Conservation (phyloP, 35 echinoderm and acorn worm genomes). For the Diadema setosum region DNA sequence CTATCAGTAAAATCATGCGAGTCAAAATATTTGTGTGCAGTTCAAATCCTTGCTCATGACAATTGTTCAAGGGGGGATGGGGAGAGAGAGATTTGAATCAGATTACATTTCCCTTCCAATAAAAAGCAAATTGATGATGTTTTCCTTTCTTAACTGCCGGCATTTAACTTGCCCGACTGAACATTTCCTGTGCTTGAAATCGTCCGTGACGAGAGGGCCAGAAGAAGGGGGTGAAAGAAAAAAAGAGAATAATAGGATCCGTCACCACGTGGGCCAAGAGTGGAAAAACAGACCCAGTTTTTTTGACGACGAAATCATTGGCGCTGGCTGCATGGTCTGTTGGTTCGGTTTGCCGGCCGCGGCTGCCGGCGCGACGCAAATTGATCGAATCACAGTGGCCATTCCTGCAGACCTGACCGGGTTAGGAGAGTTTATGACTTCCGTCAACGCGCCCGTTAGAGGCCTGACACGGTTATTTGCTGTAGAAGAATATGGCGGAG, state of each 20-base stretch:
- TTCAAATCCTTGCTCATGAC: too few species aligned
- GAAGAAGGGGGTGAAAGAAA: not conserved
- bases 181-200: constrained; percentile 1
- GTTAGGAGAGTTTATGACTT: not conserved
- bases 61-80: too few species aligned
- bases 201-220: not conserved
- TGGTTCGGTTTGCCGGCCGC: not conserved
- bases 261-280: not conserved
- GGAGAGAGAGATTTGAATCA: too few species aligned
- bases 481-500: not conserved
- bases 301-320: not conserved
- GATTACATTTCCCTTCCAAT: constrained; percentile 1
- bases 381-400: not conserved
- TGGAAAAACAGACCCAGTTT: constrained; percentile 21
- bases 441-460: not conserved
- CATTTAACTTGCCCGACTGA: not conserved
- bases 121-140: not conserved
- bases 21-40: too few species aligned
- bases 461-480: not conserved
- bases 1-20: too few species aligned
- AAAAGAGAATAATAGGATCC: not conserved
- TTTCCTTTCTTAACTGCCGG: not conserved
- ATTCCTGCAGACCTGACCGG: not conserved
- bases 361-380: not conserved
- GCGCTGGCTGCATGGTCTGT: not conserved